Percentiles rank a stretch among this genome's conserved stretches.
Evolutionary conservation across 2,113 vertebrate genomes (phyloP).

Genomic region (Sylvietta virens): DNA sequence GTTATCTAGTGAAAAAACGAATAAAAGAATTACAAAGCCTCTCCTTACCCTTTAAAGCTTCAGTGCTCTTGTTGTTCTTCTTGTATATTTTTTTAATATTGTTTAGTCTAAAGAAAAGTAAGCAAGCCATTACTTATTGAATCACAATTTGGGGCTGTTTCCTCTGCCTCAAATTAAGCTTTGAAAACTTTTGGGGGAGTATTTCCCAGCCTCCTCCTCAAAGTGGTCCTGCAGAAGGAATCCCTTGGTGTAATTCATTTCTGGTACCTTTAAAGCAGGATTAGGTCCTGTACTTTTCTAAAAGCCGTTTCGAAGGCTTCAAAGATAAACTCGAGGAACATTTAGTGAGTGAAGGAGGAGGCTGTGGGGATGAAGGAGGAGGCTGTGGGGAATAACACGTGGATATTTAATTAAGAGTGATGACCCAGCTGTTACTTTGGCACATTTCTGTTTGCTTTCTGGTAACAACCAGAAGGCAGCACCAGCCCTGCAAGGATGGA

Average conservation of each 20-base stretch:
- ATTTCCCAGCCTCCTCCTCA: neutral
- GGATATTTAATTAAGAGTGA: neutral
- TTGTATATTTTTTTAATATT: conserved; percentile 83
- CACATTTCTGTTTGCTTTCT: neutral
- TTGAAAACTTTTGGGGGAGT: neutral
- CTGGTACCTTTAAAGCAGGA: neutral
- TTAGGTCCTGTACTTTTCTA: neutral
- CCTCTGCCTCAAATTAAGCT: neutral
- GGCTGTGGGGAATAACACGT: neutral
- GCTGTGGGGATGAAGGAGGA: neutral
- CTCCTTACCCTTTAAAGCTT: conserved; percentile 82
- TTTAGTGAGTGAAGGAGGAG: neutral
- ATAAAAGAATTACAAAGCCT: neutral
- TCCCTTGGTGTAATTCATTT: fast-evolving
- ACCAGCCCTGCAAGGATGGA: neutral
- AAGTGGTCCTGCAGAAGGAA: neutral
- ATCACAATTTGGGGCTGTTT: neutral
- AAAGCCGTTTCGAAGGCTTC: neutral
- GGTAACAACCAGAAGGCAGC: neutral
- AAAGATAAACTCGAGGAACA: neutral
- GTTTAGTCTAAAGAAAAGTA: conserved; percentile 72
- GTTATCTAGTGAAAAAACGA: neutral
- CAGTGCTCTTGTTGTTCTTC: conserved; percentile 70
- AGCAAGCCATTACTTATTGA: neutral
- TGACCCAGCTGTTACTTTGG: neutral